Percentiles rank a stretch among this genome's conserved stretches.
Evolutionary conservation across 2,888 invertebrate species (phyloP).

Genomic region (Drosophila aldrichi): DNA sequence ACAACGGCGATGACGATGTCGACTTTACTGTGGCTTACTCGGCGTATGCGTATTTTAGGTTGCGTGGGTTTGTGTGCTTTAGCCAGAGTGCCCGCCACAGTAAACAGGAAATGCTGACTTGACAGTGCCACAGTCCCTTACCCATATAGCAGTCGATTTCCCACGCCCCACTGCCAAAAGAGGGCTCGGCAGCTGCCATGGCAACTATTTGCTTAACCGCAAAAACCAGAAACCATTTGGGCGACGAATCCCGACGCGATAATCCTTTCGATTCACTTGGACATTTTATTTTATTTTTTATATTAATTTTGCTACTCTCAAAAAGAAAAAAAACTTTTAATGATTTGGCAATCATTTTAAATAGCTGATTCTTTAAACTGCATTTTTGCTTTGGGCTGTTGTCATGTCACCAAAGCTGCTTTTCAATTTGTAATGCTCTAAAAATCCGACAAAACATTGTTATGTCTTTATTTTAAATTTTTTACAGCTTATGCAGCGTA

Average conservation of each 20-base stretch:
- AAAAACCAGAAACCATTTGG: conserved; percentile 54
- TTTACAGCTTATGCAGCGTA: neutral
- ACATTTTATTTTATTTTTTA: conserved; percentile 23
- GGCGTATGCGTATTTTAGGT: conserved; percentile 7
- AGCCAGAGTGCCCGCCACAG: conserved; percentile 38
- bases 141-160: neutral
- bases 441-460: neutral
- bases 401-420: conserved; percentile 1
- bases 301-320: neutral
- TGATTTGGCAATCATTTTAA: conserved; percentile 9
- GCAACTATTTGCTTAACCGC: conserved; percentile 47
- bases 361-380: conserved; percentile 32
- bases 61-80: conserved; percentile 3
- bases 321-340: conserved; percentile 2
- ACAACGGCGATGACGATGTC: neutral
- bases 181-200: conserved; percentile 27
- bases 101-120: conserved; percentile 64
- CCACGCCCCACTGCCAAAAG: neutral
- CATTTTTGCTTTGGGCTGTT: neutral
- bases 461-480: neutral
- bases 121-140: conserved; percentile 42
- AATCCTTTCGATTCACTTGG: conserved; percentile 72
- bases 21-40: conserved; percentile 19
- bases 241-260: conserved; percentile 44
- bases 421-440: neutral